These are phyloP conservation scores for Sminthurides aquaticus DNA, from an alignment of 2,888 invertebrate species.

Conservation along the genomic window DNA sequence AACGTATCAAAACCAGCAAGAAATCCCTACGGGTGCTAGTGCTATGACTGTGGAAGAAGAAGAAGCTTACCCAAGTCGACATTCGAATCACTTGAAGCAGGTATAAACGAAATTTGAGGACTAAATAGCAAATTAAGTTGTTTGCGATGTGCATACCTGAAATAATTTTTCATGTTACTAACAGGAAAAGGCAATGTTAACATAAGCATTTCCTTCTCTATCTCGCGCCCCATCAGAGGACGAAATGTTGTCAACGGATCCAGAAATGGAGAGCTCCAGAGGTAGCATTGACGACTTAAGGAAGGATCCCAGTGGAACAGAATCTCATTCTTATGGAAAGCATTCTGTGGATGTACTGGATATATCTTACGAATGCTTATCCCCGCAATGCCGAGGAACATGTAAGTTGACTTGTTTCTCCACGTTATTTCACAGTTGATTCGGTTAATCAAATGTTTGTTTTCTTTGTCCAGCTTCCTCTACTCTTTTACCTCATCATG, in stretches of 20 bases:
- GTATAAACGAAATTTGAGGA: conserved; percentile 22
- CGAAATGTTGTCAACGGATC: conserved; percentile 64
- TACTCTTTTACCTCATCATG: conserved; percentile 28
- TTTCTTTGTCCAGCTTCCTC: conserved; percentile 22
- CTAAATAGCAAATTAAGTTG: conserved; percentile 2
- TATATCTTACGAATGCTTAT: conserved; percentile 20
- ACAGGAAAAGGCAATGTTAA: conserved; percentile 71
- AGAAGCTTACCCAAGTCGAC: conserved; percentile 39
- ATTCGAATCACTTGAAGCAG: conserved; percentile 38
- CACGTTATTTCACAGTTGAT: not conserved
- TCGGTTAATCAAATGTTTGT: not conserved
- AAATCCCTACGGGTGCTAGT: too few relatives aligned
- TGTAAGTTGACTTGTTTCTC: conserved; percentile 1
- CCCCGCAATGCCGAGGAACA: conserved; percentile 22
- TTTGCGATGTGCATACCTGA: not conserved
- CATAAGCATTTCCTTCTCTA: conserved; percentile 69
- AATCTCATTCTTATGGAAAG: not conserved
- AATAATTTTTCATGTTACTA: not conserved
- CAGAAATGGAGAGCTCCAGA: conserved; percentile 60
- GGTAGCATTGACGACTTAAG: conserved; percentile 54
- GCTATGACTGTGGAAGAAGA: conserved; percentile 42
- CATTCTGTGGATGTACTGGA: not conserved
- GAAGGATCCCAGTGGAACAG: conserved; percentile 21
- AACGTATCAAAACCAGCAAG: too few relatives aligned
- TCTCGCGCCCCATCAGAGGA: conserved; percentile 80